Percentiles rank a stretch among this genome's conserved stretches.
Conservation (phyloP, 2,113 vertebrate species). For the Bubo scandiacus region DNA sequence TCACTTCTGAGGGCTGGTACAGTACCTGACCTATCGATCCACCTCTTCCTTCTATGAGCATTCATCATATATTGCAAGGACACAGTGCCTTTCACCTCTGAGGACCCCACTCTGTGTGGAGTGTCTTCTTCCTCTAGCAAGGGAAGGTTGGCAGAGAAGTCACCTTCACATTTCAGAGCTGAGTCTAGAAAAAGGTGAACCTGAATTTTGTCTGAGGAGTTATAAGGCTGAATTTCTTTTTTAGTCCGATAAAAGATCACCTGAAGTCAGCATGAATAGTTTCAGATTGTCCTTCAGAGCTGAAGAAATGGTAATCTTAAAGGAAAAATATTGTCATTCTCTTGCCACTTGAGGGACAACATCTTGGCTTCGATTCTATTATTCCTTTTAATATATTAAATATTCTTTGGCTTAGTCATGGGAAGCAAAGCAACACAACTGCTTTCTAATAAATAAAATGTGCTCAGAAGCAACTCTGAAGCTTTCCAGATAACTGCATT, state of each 20-base stretch:
- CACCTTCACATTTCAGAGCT: background rate
- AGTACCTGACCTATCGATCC: background rate
- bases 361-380: slow-evolving; percentile 16
- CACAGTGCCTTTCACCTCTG: background rate
- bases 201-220: background rate
- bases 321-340: background rate
- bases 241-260: background rate
- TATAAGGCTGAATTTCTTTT: background rate
- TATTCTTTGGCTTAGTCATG: slow-evolving; percentile 59
- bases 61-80: background rate
- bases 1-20: background rate
- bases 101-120: background rate
- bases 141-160: background rate
- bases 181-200: background rate
- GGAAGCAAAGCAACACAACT: slow-evolving; percentile 48
- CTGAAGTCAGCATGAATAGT: background rate
- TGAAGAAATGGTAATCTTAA: background rate
- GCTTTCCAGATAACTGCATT: slow-evolving; percentile 57
- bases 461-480: slow-evolving; percentile 51
- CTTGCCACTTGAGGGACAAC: slow-evolving; percentile 1
- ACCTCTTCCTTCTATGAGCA: background rate
- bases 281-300: background rate
- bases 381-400: slow-evolving; percentile 60
- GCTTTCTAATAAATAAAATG: slow-evolving; percentile 70
- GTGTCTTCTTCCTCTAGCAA: background rate